Evolutionary conservation across 2,797 vertebrate genomes (phyloP).

Genomic region (Odontamblyopus rebecca): DNA sequence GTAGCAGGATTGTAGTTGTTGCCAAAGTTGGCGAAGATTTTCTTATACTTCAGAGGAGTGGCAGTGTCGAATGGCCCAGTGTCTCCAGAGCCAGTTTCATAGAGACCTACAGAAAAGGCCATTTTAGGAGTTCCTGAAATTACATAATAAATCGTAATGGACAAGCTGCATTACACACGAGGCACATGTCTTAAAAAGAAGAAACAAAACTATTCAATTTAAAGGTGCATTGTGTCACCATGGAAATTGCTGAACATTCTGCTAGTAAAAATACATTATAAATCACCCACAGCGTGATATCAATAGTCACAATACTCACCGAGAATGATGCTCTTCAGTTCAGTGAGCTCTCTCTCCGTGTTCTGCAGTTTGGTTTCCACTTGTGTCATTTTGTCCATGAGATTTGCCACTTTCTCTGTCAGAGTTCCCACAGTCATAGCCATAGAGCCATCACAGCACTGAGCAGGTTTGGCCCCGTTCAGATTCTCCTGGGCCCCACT

Average conservation of each 20-base stretch:
- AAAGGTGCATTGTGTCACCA: too few species aligned
- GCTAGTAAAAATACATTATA: too few species aligned
- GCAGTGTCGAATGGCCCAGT: slow-evolving; percentile 37
- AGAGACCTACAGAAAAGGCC: slow-evolving; percentile 55
- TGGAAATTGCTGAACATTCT: too few species aligned
- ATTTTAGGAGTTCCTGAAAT: slow-evolving; percentile 28
- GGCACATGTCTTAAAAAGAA: too few species aligned
- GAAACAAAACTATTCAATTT: too few species aligned
- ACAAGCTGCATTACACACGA: neutral
- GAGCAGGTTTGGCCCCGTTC: neutral
- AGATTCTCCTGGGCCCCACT: slow-evolving; percentile 2
- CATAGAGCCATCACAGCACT: slow-evolving; percentile 13
- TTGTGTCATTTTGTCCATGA: slow-evolving; percentile 31
- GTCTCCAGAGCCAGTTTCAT: slow-evolving; percentile 35
- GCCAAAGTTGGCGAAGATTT: slow-evolving; percentile 51
- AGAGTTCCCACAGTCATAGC: slow-evolving; percentile 22
- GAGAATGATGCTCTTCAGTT: slow-evolving; percentile 37
- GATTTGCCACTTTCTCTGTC: slow-evolving; percentile 35
- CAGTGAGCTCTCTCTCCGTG: slow-evolving; percentile 33
- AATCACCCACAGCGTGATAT: too few species aligned
- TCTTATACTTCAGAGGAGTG: slow-evolving; percentile 44
- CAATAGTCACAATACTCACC: slow-evolving; percentile 21
- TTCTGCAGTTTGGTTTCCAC: slow-evolving; percentile 40
- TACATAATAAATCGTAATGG: neutral
- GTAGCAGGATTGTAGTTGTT: slow-evolving; percentile 56